Evolutionary conservation across 1,140 invertebrate species (phyloP), one percentile per base, ranked within the genome.

Genomic region (Cydia splendana): DNA sequence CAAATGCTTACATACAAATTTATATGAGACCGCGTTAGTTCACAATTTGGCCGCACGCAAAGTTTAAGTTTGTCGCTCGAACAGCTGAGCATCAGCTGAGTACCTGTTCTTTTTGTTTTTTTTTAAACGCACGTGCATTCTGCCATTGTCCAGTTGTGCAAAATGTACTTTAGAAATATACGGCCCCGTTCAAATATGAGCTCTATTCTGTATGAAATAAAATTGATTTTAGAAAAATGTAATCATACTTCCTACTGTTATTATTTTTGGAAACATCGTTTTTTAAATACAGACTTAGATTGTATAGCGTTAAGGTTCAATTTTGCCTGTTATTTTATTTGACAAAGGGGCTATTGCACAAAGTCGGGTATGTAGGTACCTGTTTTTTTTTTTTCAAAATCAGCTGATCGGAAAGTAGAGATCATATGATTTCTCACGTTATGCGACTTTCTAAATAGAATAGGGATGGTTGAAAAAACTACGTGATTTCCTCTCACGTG

Each of bases 31-130:
- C 7, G 30, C 12, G n/a, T 74, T 24, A 51, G 10, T 74, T 48
- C 73, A 51, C n/a, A 15, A 28, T 74, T 74, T 57, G 5, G 20
- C 73, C 73, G 20, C 73, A 4, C 38, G 73, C 7, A 28, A 24
- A 6, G 18, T 45, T 28, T 42, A 74, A 74, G 12, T 53, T 74
- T 53, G 73, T 34, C 15, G 67, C 34, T 12, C 48, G 77, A 82
- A 84, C 84, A 85, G 84, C 84, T 85, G 84, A 81, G 76, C 73
- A 85, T 84, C 84, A 85, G 80, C 83, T 86, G 75, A 81, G 80
- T 85, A 86, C 83, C 83, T 86, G 83, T 83, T 78, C 78, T 83
- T 83, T 78, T 81, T 81, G 78, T 84, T 80, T 83, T 83, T 78
- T 80, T 79, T 79, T 82, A 78, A 24, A 83, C 81, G 80, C 81